Base-by-base conservation (phyloP, 2,888 invertebrate genomes). In the Drosophila planitibia region DNA sequence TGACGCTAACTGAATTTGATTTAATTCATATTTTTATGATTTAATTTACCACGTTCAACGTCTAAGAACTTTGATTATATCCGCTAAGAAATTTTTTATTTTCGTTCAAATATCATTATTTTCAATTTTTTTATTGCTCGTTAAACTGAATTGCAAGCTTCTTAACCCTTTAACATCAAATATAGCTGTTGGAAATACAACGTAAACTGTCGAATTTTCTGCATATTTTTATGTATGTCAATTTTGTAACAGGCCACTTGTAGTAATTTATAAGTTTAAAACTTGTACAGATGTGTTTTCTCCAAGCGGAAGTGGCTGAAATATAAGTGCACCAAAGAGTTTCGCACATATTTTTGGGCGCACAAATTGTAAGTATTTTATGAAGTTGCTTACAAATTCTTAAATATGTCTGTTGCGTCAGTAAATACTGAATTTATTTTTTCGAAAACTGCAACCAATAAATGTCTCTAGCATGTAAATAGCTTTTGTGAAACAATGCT, bases 1-100 rank as follows among this genome's bases (percentile, higher is more conserved):
- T 33, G 64, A 49, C 35, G 41, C 47, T n/a, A 60, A 57, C 44
- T 49, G 10, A 59, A 25, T 63, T 51, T 33, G 39, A 55, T 51
- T 67, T 52, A 51, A 67, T 60, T 49, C 7, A 44, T 51, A n/a
- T 16, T 65, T 74, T 74, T 74, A 66, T 61, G 74, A 66, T 61
- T 66, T 58, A 25, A 30, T 44, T 65, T 66, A 16, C n/a, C 33
- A n/a, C 2, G 10, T 32, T 39, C 10, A 49, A 30, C 51, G 19
- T 28, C 58, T 37, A 22, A 33, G 22, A 35, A 54, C 25, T 30
- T 35, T n/a, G 12, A 12, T 52, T 10, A 22, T 32, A 12, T 39
- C 12, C 39, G 47, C 32, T 33, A 14, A 32, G n/a, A 0, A 32
- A 30, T 53, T 37, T 52, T 3, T 12, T 14, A 19, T 25, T 12